Evolutionary conservation across 2,888 invertebrate genomes (phyloP), one percentile per base, ranked within the genome.

Genomic region (Microdon myrmicae): DNA sequence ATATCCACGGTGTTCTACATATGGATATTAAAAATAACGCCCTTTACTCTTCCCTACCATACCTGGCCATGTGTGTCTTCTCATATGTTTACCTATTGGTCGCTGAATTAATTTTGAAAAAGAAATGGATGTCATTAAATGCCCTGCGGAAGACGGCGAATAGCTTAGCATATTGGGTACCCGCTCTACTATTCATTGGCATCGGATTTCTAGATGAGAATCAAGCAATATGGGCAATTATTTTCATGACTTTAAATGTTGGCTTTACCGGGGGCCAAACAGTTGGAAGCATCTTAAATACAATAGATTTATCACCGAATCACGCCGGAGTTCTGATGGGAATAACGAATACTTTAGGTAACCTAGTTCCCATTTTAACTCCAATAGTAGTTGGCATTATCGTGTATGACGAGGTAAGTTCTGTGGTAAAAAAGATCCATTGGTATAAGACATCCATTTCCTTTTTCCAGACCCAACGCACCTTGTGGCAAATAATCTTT

Each of bases 401-500:
- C n/a, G 82, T 85, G 2, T 43, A 45, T 22, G 74, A 70, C 32
- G 61, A 64, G 53, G 69, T 69, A 31, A 49, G 6, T 80, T n/a
- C n/a, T n/a, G n/a, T n/a, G n/a, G n/a, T n/a, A n/a, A n/a, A 1
- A 17, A 20, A 13, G 2, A 23, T n/a, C 9, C n/a, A n/a, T n/a
- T n/a, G n/a, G n/a, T n/a, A n/a, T 12, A 3, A 2, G 3, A 3
- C 12, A 8, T 13, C 16, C 7, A 4, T n/a, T 25, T 45, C 9
- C 12, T 17, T 44, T 80, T 74, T 32, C 6, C 77, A 89, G 88
- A 78, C 77, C 10, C 79, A 86, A 60, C 80, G 83, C 2, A 58
- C 72, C 1, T 85, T 87, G 72, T 90, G 90, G 90, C 82, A 84
- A 44, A 83, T 83, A 43, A 85, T 89, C 16, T 90, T 90, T 77